These are phyloP conservation scores for Psix sp. DNA, from an alignment of 1,140 invertebrate genomes.

Conservation along the genomic window DNA sequence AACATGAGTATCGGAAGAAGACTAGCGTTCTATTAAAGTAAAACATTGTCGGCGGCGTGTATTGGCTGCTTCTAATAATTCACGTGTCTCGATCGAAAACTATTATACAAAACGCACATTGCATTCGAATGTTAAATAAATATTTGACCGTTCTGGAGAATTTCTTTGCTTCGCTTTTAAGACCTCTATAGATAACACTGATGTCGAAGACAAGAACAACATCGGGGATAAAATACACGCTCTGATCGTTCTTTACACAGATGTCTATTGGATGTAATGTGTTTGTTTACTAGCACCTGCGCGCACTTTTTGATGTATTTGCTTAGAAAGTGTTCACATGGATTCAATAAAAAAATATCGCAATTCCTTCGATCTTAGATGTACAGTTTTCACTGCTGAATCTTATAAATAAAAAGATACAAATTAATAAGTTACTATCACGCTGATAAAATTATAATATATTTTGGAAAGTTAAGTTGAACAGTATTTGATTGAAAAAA, in stretches of 20 bases:
- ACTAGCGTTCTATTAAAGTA: conserved; percentile 28
- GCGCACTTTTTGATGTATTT: too few relatives aligned
- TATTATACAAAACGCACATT: conserved; percentile 29
- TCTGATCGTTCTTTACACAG: conserved; percentile 11
- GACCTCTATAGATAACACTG: conserved; percentile 14
- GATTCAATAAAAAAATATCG: too few relatives aligned
- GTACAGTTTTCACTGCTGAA: too few relatives aligned
- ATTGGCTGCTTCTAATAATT: conserved; percentile 18
- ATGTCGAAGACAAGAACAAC: conserved; percentile 16
- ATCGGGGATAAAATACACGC: conserved; percentile 4
- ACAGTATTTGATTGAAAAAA: conserved; percentile 1
- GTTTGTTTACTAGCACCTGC: not conserved
- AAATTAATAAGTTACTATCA: too few relatives aligned
- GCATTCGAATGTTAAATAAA: conserved; percentile 48
- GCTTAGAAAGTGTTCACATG: too few relatives aligned
- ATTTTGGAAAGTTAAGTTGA: not conserved
- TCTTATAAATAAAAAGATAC: too few relatives aligned
- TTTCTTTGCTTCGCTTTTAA: conserved; percentile 14
- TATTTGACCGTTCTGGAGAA: conserved; percentile 44
- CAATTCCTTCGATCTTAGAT: too few relatives aligned
- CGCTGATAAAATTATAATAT: too few relatives aligned
- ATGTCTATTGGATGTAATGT: conserved; percentile 14
- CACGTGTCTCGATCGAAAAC: conserved; percentile 37
- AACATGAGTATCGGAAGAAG: conserved; percentile 19
- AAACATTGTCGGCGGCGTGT: conserved; percentile 4